Evolutionary conservation across 2,888 invertebrate genomes (phyloP), one percentile per base, ranked within the genome.

Genomic region (Athripsodes cinereus): DNA sequence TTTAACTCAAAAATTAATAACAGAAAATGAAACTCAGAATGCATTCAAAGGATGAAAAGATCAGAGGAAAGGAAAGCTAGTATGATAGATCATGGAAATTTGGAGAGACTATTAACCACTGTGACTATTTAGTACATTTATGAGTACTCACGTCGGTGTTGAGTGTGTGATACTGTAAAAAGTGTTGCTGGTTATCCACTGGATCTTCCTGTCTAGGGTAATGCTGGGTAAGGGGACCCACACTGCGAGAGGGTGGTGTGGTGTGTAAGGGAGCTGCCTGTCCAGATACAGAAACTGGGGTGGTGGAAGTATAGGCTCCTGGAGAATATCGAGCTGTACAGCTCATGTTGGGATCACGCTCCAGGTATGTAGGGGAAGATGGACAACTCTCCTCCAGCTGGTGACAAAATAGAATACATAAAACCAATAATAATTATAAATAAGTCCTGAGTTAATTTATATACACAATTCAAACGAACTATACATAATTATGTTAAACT

Each of bases 281-380:
- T 3, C n/a, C 16, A 72, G 74, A 75, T 69, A 71, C 73, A 55
- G 75, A 72, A 61, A 67, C 69, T 60, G 68, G 73, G 67, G 65
- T 69, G 67, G 69, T 71, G 26, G 72, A 68, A 48, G 79, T 74
- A 40, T 40, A 40, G 16, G n/a, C 16, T 55, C 81, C 79, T 65
- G 82, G 82, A 62, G 85, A 85, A 66, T 86, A 86, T 67, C 83
- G 78, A 46, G 79, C 80, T 19, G 76, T 76, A 31, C 80, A 81
- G 69, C 80, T 79, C 74, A 82, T 76, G 66, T 80, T 83, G 63
- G 63, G 63, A 18, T 61, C 61, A 44, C 59, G 47, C 52, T 63
- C 63, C 35, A 63, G 50, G 49, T 59, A 61, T 11, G 63, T 58
- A n/a, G 63, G 59, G 10, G 63, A 63, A 11, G 61, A 53, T 16